These are phyloP conservation scores for Idaea aversata DNA, from an alignment of 2,888 invertebrate species.

Conservation along the genomic window DNA sequence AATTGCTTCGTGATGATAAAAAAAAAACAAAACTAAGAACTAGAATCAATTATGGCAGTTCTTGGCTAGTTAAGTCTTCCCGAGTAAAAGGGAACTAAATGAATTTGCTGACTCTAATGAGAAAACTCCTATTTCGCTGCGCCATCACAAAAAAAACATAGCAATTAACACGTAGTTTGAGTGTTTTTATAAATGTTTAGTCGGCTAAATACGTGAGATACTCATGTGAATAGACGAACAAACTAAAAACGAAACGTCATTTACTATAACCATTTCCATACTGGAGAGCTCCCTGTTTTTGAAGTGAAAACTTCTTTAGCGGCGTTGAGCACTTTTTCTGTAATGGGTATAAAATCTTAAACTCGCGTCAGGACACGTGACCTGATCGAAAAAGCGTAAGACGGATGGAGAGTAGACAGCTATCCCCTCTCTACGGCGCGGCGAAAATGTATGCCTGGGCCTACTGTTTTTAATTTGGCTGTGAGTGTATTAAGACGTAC, in stretches of 20 bases:
- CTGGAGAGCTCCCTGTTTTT: too few relatives aligned
- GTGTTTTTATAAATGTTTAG: slow-evolving; percentile 23
- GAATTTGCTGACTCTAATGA: slow-evolving; percentile 65
- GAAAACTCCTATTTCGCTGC: slow-evolving; percentile 60
- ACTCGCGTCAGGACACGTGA: too few relatives aligned
- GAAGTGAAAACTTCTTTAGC: too few relatives aligned
- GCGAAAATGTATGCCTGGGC: too few relatives aligned
- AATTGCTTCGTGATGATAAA: slow-evolving; percentile 22
- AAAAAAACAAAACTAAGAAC: slow-evolving; percentile 23
- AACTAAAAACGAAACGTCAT: neutral
- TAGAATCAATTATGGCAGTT: slow-evolving; percentile 42
- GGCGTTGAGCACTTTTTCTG: too few relatives aligned
- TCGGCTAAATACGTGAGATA: neutral
- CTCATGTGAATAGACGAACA: neutral
- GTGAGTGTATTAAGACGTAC: too few relatives aligned
- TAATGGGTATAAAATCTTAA: too few relatives aligned
- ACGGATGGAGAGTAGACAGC: too few relatives aligned
- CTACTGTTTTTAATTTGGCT: too few relatives aligned
- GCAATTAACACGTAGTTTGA: slow-evolving; percentile 48
- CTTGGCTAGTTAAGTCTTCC: slow-evolving; percentile 31
- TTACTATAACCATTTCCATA: neutral
- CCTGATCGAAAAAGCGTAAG: too few relatives aligned
- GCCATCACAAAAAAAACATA: slow-evolving; percentile 39
- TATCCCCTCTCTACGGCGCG: too few relatives aligned
- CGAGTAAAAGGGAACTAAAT: slow-evolving; percentile 49